phyloP scores from a whole-genome alignment of 2,797 vertebrate genomes.

The Tokudaia muenninki region DNA sequence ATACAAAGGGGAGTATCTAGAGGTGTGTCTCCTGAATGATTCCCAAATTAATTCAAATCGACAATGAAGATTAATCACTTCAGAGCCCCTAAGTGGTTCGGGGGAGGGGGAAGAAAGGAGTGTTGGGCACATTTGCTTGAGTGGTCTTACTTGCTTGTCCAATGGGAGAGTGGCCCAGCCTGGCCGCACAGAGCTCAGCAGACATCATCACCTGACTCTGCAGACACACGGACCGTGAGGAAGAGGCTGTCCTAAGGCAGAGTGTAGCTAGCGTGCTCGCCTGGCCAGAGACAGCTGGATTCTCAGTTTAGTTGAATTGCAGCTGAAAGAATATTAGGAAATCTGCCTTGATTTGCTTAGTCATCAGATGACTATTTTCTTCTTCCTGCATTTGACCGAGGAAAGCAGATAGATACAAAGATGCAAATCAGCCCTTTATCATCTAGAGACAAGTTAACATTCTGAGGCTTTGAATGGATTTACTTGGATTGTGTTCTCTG shows the following conservation, averaged over 20 bases:
- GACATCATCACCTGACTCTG: not conserved
- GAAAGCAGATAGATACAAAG: constrained; percentile 2
- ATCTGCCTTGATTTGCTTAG: not conserved
- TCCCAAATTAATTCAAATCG: not conserved
- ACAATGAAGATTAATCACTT: not conserved
- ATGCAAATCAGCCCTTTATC: not conserved
- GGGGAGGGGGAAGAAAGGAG: not conserved
- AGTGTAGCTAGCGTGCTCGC: rapidly evolving
- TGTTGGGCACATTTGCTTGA: not conserved
- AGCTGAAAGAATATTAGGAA: not conserved
- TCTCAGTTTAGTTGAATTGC: not conserved
- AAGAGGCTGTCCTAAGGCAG: not conserved
- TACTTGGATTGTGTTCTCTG: not conserved
- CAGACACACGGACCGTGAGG: rapidly evolving
- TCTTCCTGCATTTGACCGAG: not conserved
- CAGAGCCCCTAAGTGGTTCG: not conserved
- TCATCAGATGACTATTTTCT: not conserved
- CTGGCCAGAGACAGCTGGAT: not conserved
- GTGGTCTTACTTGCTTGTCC: no score
- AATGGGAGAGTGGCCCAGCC: not conserved
- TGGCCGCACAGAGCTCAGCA: rapidly evolving
- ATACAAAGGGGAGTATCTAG: not conserved
- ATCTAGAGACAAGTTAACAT: not conserved
- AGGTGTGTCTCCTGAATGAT: not conserved
- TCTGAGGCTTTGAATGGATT: not conserved